A percentile compares a stretch with the other conserved stretches of the same genome.
These are phyloP conservation scores for Tribolium castaneum DNA, from an alignment of 1,140 invertebrate species.

Conservation along the genomic window DNA sequence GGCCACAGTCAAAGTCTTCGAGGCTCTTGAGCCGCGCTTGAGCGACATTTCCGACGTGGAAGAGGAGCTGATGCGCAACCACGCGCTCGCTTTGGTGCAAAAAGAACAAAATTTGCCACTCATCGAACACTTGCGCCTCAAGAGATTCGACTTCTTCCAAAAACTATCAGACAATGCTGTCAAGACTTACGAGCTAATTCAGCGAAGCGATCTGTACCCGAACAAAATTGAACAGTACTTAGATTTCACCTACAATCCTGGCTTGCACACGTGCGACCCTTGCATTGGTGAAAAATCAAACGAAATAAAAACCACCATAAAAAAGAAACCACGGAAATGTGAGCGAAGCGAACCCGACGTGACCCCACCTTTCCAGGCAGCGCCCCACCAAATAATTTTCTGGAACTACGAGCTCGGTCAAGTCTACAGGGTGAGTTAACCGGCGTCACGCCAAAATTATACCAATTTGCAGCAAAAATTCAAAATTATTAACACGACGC, in stretches of 20 bases:
- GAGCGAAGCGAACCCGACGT: neutral
- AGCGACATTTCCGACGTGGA: conserved; percentile 35
- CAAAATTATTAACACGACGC: conserved; percentile 56
- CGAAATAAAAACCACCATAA: neutral
- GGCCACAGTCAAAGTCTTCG: neutral
- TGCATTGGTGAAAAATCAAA: neutral
- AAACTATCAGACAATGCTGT: neutral
- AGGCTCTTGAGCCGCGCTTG: neutral
- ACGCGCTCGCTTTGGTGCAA: conserved; percentile 7
- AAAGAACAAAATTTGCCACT: neutral
- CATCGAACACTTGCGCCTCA: neutral
- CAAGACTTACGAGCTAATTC: conserved; percentile 5
- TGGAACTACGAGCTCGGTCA: conserved; percentile 56
- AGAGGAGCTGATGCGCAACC: conserved; percentile 34
- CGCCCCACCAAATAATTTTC: conserved; percentile 56
- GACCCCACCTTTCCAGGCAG: conserved; percentile 49
- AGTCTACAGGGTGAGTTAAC: conserved; percentile 51
- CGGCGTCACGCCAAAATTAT: neutral
- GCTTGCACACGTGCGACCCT: conserved; percentile 8
- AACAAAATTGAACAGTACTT: conserved; percentile 26
- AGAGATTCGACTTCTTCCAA: conserved; percentile 8
- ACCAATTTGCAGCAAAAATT: conserved; percentile 55
- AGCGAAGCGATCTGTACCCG: conserved; percentile 10
- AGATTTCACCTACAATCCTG: conserved; percentile 1
- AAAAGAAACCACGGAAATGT: neutral